phyloP scores from a whole-genome alignment of 23 tunicate species.

The Styela clava region DNA sequence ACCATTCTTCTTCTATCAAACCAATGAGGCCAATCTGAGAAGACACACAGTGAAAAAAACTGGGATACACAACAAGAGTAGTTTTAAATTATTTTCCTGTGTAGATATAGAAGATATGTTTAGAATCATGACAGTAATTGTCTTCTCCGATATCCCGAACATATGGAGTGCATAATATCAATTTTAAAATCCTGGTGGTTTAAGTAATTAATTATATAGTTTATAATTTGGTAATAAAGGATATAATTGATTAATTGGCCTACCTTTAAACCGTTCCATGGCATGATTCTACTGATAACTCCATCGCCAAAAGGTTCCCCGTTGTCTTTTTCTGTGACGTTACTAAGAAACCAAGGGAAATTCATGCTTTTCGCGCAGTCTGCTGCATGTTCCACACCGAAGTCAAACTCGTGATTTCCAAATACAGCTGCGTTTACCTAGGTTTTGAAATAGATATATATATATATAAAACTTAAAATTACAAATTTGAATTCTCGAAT shows the following conservation, averaged over 20 bases:
- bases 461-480: neutral
- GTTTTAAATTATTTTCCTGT: neutral
- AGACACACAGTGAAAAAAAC: neutral
- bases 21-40: slow-evolving; percentile 72
- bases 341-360: slow-evolving; percentile 79
- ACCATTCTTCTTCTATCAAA: slow-evolving; percentile 93
- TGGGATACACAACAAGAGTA: neutral
- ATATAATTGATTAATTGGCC: too few species aligned
- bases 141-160: too few species aligned
- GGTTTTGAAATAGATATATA: neutral
- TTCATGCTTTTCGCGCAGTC: slow-evolving; percentile 49
- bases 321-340: slow-evolving; percentile 57
- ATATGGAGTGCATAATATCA: too few species aligned
- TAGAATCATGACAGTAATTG: too few species aligned
- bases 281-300: slow-evolving; percentile 18
- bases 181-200: too few species aligned
- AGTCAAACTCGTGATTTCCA: slow-evolving; percentile 96
- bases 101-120: neutral
- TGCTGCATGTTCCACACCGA: slow-evolving; percentile 74
- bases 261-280: slow-evolving; percentile 63
- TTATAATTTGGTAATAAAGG: too few species aligned
- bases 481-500: neutral
- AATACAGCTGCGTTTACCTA: slow-evolving; percentile 81
- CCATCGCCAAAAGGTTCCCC: slow-evolving; percentile 53
- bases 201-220: too few species aligned